Percentiles rank a stretch among this genome's conserved stretches.
These are phyloP conservation scores for Eupithecia dodoneata DNA, from an alignment of 2,888 invertebrate genomes.

Conservation along the genomic window DNA sequence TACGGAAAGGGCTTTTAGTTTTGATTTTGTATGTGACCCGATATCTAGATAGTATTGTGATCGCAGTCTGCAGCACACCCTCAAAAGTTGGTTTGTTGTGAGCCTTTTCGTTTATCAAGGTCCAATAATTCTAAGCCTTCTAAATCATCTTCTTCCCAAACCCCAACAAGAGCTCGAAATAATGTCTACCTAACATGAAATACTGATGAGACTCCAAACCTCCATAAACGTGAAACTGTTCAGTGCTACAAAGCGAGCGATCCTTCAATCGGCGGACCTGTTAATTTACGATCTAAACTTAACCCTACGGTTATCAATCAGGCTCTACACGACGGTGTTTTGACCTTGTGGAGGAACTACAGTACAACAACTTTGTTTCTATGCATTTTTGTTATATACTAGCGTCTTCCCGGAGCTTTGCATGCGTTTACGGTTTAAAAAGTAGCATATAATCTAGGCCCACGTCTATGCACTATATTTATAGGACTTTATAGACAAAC, in stretches of 20 bases:
- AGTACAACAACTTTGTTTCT: background rate
- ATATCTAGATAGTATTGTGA: too few relatives aligned
- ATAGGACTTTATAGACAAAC: too few relatives aligned
- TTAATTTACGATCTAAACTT: slow-evolving; percentile 49
- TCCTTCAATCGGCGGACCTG: slow-evolving; percentile 40
- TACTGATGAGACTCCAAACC: background rate
- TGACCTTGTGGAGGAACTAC: slow-evolving; percentile 19
- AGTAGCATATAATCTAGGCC: too few relatives aligned
- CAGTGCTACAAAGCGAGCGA: slow-evolving; percentile 26
- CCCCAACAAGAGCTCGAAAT: background rate
- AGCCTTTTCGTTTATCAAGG: background rate
- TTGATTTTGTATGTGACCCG: too few relatives aligned
- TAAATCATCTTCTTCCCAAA: background rate
- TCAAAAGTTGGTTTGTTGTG: too few relatives aligned
- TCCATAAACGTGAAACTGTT: background rate
- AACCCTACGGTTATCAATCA: slow-evolving; percentile 47
- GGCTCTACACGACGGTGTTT: slow-evolving; percentile 36
- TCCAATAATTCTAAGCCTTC: background rate
- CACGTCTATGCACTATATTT: too few relatives aligned
- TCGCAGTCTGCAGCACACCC: background rate
- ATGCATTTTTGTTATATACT: background rate
- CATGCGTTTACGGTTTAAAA: too few relatives aligned
- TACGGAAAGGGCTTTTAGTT: too few relatives aligned
- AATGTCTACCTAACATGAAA: background rate
- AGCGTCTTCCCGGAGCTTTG: too few relatives aligned